Conservation (phyloP, 2,888 invertebrate genomes). For the Nomada goodeniana region DNA sequence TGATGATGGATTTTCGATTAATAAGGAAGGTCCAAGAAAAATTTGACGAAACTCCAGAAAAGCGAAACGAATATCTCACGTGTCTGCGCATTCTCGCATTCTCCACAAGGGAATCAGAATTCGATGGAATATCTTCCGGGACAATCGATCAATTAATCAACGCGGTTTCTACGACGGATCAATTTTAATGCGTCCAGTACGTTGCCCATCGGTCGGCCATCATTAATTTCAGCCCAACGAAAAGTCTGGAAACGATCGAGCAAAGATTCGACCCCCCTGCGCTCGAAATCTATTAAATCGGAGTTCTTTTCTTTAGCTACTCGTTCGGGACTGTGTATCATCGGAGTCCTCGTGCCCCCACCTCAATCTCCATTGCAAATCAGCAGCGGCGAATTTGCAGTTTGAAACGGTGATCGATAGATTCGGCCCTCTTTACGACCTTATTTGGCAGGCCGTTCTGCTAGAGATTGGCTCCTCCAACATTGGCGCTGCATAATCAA, state of each 20-base stretch:
- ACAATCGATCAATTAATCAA: conserved; percentile 10
- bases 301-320: conserved; percentile 40
- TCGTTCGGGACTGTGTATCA: conserved; percentile 38
- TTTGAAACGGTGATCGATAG: conserved; percentile 67
- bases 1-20: background rate
- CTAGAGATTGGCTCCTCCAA: conserved; percentile 68
- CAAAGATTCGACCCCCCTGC: background rate
- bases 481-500: conserved; percentile 77
- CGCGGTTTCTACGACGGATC: background rate
- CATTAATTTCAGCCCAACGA: conserved; percentile 13
- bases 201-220: background rate
- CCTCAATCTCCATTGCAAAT: conserved; percentile 66
- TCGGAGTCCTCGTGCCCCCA: conserved; percentile 3
- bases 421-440: conserved; percentile 69
- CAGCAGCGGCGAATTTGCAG: conserved; percentile 59
- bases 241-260: conserved; percentile 10
- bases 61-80: background rate
- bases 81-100: too few species aligned
- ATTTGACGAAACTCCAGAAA: background rate
- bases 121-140: conserved; percentile 5
- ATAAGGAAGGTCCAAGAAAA: background rate
- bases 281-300: conserved; percentile 30
- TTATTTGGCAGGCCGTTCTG: conserved; percentile 72
- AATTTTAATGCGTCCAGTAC: background rate
- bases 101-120: background rate